Evolutionary conservation across 1,140 invertebrate species (phyloP), one percentile per base, ranked within the genome.

Genomic region (Pogonomyrmex barbatus): DNA sequence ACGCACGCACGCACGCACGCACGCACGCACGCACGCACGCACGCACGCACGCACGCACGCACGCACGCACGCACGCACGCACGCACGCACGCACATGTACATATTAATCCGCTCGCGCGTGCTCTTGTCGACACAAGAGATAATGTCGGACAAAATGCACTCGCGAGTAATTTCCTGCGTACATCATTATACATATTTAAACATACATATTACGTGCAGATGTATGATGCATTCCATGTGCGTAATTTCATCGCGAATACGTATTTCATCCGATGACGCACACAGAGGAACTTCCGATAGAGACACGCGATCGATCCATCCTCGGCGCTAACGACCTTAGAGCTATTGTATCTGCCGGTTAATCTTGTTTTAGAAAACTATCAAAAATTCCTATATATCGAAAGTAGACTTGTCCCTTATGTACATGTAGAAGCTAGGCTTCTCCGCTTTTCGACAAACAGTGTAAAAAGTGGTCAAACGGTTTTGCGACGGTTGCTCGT

Each of bases 391-490:
- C 87, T 88, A 90, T 71, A 67, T 75, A 70, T 76, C 58, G 36
- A 79, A 89, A 63, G 87, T 90, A 90, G 89, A 68, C 85, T 79
- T 91, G 88, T 78, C 50, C 54, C 87, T 91, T 93, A 92, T 92
- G 56, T 92, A 92, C 90, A 92, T 68, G 79, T 73, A 87, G 85
- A 89, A 90, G 82, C 58, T 89, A 39, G 42, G 81, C 42, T 47
- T 60, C 77, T n/a, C 50, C 60, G n/a, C 42, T 60, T 62, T 24
- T 30, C 36, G 42, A 76, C 68, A 78, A 82, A 89, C 70, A 36
- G 76, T 92, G 87, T 90, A 86, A 90, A 92, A 24, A 90, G 76
- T 88, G 70, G 70, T 83, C 50, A 85, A 87, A 90, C 52, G 14
- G 84, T 54, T 30, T 54, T 30, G 33, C n/a, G 45, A 76, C 50